These are phyloP conservation scores for Callinectes sapidus DNA, from an alignment of 2,888 invertebrate genomes.

Conservation along the genomic window DNA sequence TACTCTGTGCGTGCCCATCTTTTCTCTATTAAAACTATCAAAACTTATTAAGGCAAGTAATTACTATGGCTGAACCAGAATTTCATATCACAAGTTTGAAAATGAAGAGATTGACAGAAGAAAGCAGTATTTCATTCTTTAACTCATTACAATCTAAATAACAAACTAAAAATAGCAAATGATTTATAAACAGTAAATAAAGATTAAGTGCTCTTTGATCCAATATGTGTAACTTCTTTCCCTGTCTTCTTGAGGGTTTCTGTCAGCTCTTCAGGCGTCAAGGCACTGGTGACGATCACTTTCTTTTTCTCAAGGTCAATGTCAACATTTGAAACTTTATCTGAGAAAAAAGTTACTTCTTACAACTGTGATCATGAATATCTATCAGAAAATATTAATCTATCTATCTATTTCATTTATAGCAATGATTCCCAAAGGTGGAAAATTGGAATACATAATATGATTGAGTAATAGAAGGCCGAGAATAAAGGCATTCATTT, in stretches of 20 bases:
- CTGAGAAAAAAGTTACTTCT: constrained; percentile 55
- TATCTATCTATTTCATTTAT: too few relatives aligned
- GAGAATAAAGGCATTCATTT: too few relatives aligned
- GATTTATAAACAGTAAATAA: background rate
- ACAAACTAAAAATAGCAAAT: background rate
- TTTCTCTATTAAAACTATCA: background rate
- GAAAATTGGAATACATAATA: too few relatives aligned
- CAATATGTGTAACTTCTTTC: constrained; percentile 65
- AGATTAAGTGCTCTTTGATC: constrained; percentile 36
- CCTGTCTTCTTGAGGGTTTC: constrained; percentile 71
- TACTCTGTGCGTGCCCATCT: background rate
- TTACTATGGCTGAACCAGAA: background rate
- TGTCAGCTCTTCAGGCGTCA: constrained; percentile 66
- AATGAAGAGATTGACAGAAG: background rate
- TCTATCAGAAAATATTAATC: background rate
- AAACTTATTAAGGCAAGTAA: background rate
- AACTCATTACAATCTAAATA: background rate
- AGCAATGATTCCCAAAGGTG: too few relatives aligned
- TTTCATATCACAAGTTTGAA: background rate
- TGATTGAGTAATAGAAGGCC: too few relatives aligned
- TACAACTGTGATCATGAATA: background rate
- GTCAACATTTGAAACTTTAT: constrained; percentile 72
- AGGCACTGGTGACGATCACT: constrained; percentile 62
- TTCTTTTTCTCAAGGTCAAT: constrained; percentile 66
- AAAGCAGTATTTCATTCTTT: background rate